Percentiles rank a stretch among this genome's conserved stretches.
Evolutionary conservation across 2,888 invertebrate species (phyloP).

Genomic region (Craniophora ligustri): DNA sequence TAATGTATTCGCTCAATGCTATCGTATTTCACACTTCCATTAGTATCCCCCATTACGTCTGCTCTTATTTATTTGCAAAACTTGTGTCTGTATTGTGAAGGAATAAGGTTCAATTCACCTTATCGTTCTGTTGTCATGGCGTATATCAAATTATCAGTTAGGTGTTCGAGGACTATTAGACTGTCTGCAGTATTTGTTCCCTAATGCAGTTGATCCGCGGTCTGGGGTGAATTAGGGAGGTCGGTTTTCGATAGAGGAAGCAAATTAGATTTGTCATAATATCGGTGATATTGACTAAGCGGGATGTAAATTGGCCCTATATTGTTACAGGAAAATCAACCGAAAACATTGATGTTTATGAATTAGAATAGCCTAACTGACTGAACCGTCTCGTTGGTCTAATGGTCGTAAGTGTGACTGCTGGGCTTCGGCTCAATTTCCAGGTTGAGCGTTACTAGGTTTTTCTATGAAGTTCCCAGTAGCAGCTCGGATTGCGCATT

Average conservation of each 20-base stretch:
- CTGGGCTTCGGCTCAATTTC: too few relatives aligned
- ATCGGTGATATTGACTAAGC: constrained; percentile 23
- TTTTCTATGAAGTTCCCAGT: too few relatives aligned
- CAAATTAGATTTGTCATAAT: constrained; percentile 56
- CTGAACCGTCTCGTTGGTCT: too few relatives aligned
- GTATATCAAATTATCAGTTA: constrained; percentile 67
- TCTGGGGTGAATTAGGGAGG: constrained; percentile 53
- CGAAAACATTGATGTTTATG: too few relatives aligned
- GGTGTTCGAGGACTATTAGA: constrained; percentile 64
- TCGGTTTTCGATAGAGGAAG: constrained; percentile 45
- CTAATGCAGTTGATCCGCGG: constrained; percentile 67
- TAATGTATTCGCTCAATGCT: constrained; percentile 78
- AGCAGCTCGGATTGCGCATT: too few relatives aligned
- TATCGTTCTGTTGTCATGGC: constrained; percentile 35
- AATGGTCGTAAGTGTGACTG: too few relatives aligned
- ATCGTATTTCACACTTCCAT: constrained; percentile 83
- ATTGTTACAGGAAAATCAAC: too few relatives aligned
- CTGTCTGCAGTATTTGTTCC: constrained; percentile 61
- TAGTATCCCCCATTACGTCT: constrained; percentile 67
- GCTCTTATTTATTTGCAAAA: constrained; percentile 46
- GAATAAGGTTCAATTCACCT: constrained; percentile 46
- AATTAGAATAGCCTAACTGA: too few relatives aligned
- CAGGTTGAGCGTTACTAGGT: too few relatives aligned
- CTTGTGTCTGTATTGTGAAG: constrained; percentile 21
- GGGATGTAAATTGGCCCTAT: not conserved